A percentile compares a stretch with the other conserved stretches of the same genome.
These are phyloP conservation scores for Diplogasteroides magnus DNA, from an alignment of 1,140 invertebrate genomes.

Conservation along the genomic window DNA sequence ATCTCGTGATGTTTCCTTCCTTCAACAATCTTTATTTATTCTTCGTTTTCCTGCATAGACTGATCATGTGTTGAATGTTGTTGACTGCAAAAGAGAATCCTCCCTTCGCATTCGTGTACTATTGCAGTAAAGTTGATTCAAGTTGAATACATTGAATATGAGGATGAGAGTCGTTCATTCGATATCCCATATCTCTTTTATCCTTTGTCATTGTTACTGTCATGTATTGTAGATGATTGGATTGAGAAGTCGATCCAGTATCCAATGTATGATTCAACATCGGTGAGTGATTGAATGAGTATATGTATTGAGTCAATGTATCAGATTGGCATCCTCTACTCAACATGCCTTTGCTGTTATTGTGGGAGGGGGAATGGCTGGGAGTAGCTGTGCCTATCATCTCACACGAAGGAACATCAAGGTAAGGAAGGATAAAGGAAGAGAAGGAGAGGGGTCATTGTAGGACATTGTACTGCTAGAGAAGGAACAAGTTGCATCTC, in stretches of 20 bases:
- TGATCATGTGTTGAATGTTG: neutral
- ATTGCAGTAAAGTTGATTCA: no score
- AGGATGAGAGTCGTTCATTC: no score
- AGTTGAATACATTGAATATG: no score
- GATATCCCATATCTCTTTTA: neutral
- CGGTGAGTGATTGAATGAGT: no score
- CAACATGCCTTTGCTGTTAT: conserved; percentile 42
- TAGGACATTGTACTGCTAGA: neutral
- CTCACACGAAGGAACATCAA: conserved; percentile 47
- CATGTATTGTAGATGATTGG: no score
- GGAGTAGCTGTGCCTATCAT: conserved; percentile 49
- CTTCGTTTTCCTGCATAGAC: conserved; percentile 1
- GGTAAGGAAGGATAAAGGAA: conserved; percentile 47
- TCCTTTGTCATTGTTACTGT: neutral
- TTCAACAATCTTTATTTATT: neutral
- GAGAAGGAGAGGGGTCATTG: conserved; percentile 12
- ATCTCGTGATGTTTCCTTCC: neutral
- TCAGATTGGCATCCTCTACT: conserved; percentile 12
- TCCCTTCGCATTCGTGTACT: neutral
- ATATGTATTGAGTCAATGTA: no score
- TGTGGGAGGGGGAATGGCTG: conserved; percentile 46
- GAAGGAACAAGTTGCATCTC: conserved; percentile 6
- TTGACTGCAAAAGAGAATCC: conserved; percentile 10
- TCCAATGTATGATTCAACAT: no score
- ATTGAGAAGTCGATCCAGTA: no score